Conservation (phyloP, 2,113 vertebrate genomes). For the Misgurnus anguillicaudatus region DNA sequence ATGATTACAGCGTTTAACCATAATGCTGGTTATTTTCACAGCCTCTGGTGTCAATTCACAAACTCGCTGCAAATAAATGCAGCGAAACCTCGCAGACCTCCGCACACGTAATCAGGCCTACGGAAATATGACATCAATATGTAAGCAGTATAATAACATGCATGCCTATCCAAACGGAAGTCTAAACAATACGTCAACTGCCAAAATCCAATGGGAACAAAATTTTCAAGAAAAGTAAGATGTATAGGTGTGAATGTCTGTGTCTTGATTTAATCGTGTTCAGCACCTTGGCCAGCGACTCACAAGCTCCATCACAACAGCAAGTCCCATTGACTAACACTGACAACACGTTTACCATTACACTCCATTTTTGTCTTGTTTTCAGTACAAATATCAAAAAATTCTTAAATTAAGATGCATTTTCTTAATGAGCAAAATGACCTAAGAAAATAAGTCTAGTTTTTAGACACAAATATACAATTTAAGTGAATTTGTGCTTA, state of each 20-base stretch:
- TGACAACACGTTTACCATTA: too few species aligned
- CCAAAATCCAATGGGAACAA: not conserved
- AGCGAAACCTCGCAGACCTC: conserved; percentile 48
- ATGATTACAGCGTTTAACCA: conserved; percentile 1
- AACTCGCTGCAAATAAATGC: conserved; percentile 63
- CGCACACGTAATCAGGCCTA: conserved; percentile 24
- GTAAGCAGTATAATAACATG: conserved; percentile 4
- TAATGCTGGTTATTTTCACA: conserved; percentile 45
- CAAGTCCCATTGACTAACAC: not conserved
- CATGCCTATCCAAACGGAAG: not conserved
- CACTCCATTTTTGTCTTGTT: too few species aligned
- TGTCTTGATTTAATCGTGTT: conserved; percentile 47
- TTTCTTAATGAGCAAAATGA: too few species aligned
- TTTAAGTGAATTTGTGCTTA: too few species aligned
- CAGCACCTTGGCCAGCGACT: conserved; percentile 74
- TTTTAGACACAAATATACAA: too few species aligned
- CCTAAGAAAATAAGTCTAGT: too few species aligned
- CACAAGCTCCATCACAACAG: too few species aligned
- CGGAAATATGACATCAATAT: conserved; percentile 22
- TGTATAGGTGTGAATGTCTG: not conserved
- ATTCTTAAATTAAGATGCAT: too few species aligned
- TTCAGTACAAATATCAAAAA: too few species aligned
- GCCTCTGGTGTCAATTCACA: conserved; percentile 60
- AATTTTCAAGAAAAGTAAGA: not conserved
- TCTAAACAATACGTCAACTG: not conserved